Percentiles rank a stretch among this genome's conserved stretches.
Evolutionary conservation across 2,113 vertebrate genomes (phyloP).

Genomic region (Rattus rattus): DNA sequence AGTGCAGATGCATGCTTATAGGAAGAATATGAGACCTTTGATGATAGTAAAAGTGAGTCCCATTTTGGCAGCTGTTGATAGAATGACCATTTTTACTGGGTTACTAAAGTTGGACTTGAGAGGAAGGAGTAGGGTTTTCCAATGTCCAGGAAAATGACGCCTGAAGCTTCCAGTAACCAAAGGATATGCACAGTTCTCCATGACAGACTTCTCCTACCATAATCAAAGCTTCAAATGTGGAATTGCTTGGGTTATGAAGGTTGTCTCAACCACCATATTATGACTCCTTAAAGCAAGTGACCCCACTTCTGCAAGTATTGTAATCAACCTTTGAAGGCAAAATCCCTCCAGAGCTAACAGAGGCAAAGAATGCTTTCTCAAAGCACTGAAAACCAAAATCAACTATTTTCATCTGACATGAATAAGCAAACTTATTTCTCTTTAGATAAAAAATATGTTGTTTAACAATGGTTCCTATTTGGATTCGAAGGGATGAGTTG

Average conservation of each 20-base stretch:
- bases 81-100: background rate
- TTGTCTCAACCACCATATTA: background rate
- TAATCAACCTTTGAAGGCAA: background rate
- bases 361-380: background rate
- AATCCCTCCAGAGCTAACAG: background rate
- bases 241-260: background rate
- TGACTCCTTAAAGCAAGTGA: background rate
- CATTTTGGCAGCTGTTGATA: background rate
- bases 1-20: background rate
- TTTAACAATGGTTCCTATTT: background rate
- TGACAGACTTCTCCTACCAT: background rate
- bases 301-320: background rate
- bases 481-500: background rate
- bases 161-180: background rate
- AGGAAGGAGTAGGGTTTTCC: background rate
- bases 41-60: background rate
- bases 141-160: background rate
- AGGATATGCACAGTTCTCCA: background rate
- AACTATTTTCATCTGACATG: background rate
- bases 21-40: background rate
- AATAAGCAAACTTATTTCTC: background rate
- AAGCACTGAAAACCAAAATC: background rate
- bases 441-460: background rate
- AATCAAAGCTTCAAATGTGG: background rate
- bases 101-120: background rate